Conservation (phyloP, 1,140 invertebrate genomes). For the Diuraphis noxia region DNA sequence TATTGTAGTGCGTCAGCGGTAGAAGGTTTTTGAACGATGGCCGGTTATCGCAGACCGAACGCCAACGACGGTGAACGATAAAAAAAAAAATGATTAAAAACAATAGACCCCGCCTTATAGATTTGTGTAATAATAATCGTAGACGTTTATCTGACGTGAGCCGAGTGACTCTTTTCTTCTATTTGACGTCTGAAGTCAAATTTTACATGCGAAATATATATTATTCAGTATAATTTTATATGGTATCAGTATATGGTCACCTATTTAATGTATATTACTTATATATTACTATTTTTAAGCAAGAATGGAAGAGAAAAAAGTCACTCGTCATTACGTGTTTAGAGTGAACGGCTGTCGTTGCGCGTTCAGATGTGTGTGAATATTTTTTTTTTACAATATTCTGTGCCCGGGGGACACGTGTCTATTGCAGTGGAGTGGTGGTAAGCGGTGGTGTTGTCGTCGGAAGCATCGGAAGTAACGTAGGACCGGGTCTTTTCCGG, state of each 20-base stretch:
- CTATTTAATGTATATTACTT: too few species aligned
- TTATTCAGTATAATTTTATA: too few species aligned
- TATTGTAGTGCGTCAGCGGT: neutral
- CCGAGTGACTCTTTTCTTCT: neutral
- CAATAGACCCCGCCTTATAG: neutral
- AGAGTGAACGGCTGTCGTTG: neutral
- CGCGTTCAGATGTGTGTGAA: neutral
- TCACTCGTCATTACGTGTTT: neutral
- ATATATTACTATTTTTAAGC: neutral
- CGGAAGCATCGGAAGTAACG: constrained; percentile 57
- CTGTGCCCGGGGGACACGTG: neutral
- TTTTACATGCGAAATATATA: too few species aligned
- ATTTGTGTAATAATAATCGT: neutral
- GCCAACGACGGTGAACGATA: neutral
- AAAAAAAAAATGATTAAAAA: neutral
- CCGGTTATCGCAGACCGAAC: too few species aligned
- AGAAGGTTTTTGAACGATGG: neutral
- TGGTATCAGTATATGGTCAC: too few species aligned
- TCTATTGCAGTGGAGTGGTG: neutral
- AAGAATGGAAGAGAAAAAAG: neutral
- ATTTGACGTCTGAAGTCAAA: too few species aligned
- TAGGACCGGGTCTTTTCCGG: constrained; percentile 59
- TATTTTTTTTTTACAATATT: neutral
- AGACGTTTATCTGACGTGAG: neutral
- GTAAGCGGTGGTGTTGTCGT: constrained; percentile 58